These are phyloP conservation scores for Clavelina lepadiformis DNA, from an alignment of 23 tunicate genomes.

Conservation along the genomic window DNA sequence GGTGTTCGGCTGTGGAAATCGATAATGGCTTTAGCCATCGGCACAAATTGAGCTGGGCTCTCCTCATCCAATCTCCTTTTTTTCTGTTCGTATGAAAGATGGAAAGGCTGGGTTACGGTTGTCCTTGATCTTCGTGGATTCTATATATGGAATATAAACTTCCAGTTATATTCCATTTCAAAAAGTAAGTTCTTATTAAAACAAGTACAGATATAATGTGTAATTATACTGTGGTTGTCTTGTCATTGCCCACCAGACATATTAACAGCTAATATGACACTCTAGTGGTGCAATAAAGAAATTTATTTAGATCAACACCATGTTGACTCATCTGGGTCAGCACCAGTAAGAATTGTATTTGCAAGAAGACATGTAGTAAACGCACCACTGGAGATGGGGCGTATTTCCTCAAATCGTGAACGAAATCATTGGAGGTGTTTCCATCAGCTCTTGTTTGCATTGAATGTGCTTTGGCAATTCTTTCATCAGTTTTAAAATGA, in stretches of 20 bases:
- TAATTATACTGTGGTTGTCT: no score
- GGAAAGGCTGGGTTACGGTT: slow-evolving; percentile 49
- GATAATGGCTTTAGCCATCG: slow-evolving; percentile 66
- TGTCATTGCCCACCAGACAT: no score
- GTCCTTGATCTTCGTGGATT: slow-evolving; percentile 15
- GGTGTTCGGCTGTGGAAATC: slow-evolving; percentile 49
- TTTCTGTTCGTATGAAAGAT: slow-evolving; percentile 16
- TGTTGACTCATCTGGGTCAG: slow-evolving; percentile 1
- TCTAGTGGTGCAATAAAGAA: no score
- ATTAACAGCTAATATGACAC: no score
- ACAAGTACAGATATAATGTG: no score
- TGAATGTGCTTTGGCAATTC: slow-evolving; percentile 22
- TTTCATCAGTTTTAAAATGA: slow-evolving; percentile 63
- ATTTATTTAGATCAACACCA: no score
- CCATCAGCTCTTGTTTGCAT: slow-evolving; percentile 31
- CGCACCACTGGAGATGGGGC: slow-evolving; percentile 68
- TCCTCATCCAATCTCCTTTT: slow-evolving; percentile 17
- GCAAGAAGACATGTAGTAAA: no score
- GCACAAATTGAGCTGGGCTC: slow-evolving; percentile 19
- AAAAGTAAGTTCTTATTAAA: no score
- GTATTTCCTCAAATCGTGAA: slow-evolving; percentile 28
- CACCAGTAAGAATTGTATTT: not conserved
- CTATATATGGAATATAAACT: not conserved
- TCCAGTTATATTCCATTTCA: not conserved
- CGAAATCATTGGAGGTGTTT: slow-evolving; percentile 15